Evolutionary conservation across 2,113 vertebrate species (phyloP), one percentile per base, ranked within the genome.

Genomic region (Steatornis caripensis): DNA sequence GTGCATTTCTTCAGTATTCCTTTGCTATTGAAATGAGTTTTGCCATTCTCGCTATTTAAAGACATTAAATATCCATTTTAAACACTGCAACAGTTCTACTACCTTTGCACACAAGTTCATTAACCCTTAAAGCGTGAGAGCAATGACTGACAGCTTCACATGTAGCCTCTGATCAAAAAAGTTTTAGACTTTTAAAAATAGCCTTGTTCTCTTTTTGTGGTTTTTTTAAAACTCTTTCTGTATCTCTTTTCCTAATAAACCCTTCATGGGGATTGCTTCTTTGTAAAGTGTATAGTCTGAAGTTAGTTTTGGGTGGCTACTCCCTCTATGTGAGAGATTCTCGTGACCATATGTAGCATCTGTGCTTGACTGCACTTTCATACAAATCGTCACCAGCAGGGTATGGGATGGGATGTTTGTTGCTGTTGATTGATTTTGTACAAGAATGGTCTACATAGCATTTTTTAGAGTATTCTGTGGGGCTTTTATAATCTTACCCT

Each of bases 271-370:
- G 72, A 64, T 94, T 97, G 92, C 91, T 54, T 97, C 95, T 92
- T 72, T 97, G 94, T 95, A 92, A 97, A 97, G 95, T 97, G 95
- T 97, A 62, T 97, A 97, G 96, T 97, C 96, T 97, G 96, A 51
- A 77, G 69, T 82, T 55, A 85, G 95, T 85, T 95, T 97, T 87
- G 96, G 96, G 96, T 95, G 95, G 96, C 92, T 97, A 76, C 90
- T 93, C 94, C 66, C 65, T 89, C 84, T 95, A 14, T 75, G 58
- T 7, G 26, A 10, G 89, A 9, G 86, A 65, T 94, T 68, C 96
- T 95, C 89, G 89, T 93, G 96, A 97, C 97, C 96, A 95, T 85
- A 76, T 97, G 94, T 79, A 90, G 80, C 49, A 3, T 87, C 94
- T 66, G 10, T 96, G 95, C 96, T 92, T 97, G 95, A 48, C 80